Base-by-base conservation (phyloP, 2,797 vertebrate species). In the Falco berigora region DNA sequence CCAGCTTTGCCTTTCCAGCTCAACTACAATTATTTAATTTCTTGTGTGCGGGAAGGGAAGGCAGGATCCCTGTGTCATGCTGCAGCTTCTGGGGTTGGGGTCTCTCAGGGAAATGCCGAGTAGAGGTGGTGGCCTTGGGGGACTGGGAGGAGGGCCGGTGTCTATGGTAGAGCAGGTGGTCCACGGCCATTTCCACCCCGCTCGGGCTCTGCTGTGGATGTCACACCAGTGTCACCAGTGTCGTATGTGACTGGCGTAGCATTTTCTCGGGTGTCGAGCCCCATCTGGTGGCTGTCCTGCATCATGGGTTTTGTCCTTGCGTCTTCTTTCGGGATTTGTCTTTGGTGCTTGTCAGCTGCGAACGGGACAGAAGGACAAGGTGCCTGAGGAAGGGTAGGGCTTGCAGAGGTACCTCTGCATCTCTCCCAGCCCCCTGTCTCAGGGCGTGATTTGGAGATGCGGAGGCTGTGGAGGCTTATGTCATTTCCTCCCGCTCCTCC, bases 211-310 rank as follows among this genome's bases (percentile, higher is more conserved):
- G 69, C 71, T 30, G 83, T 38, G 79, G 77, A 8, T 93, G 80
- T 87, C 90, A 62, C 80, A 68, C n/a, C 76, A 22, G 69, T 95
- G 79, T 78, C 95, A 68, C 85, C 90, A 36, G 66, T 58, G 76
- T 86, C 42, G 27, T 52, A 3, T 52, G 56, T 52, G 92, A 14
- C 74, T 5, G 88, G n/a, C 7, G 11, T 8, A 15, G 55, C 63
- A 4, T 86, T 96, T 95, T 38, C 85, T 83, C 78, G 61, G 83
- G 93, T 34, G 79, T 22, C 14, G 96, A 95, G 96, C 96, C 88
- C 96, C 96, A 95, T 86, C 96, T 97, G 96, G 93, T 69, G 96
- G 96, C 71, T 84, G 69, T 34, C 20, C 40, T 17, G 79, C 2
- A 14, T 63, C 40, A 49, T 58, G 85, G 81, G 71, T 66, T 23